Percentiles rank a stretch among this genome's conserved stretches.
Conservation (phyloP, 2,888 invertebrate species). For the Capitulum mitella region DNA sequence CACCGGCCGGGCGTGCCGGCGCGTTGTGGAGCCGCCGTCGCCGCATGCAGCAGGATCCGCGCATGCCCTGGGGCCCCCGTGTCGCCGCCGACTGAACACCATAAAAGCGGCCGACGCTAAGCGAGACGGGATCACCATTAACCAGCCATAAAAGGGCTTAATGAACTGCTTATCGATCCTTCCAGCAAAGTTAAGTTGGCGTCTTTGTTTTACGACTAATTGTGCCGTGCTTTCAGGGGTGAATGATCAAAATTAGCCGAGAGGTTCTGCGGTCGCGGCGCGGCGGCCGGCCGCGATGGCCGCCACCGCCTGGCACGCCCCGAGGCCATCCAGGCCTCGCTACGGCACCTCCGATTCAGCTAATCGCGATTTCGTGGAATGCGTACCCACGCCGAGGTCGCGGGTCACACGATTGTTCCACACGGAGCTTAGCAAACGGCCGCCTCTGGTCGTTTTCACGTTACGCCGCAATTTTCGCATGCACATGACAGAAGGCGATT, state of each 20-base stretch:
- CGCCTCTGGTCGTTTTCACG: too few species aligned
- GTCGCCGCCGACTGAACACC: not conserved
- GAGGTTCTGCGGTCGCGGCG: not conserved
- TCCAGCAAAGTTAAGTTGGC: conserved; percentile 20
- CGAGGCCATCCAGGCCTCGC: too few species aligned
- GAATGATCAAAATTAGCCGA: not conserved
- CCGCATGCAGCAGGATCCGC: not conserved
- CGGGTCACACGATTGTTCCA: too few species aligned
- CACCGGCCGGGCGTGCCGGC: not conserved
- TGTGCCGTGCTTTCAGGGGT: not conserved
- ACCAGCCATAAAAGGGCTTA: not conserved
- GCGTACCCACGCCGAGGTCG: too few species aligned
- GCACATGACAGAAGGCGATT: too few species aligned
- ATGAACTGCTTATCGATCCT: conserved; percentile 24
- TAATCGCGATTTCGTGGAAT: too few species aligned
- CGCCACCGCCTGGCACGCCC: too few species aligned
- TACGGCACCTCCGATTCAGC: too few species aligned
- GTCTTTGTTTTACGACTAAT: conserved; percentile 21
- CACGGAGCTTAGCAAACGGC: too few species aligned
- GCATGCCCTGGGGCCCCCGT: not conserved
- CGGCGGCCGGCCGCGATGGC: too few species aligned
- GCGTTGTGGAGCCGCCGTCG: not conserved
- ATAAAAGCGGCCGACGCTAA: not conserved
- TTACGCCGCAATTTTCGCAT: too few species aligned
- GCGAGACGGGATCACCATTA: conserved; percentile 10